These are phyloP conservation scores for Burhinus oedicnemus DNA, from an alignment of 2,113 vertebrate genomes.

Conservation along the genomic window DNA sequence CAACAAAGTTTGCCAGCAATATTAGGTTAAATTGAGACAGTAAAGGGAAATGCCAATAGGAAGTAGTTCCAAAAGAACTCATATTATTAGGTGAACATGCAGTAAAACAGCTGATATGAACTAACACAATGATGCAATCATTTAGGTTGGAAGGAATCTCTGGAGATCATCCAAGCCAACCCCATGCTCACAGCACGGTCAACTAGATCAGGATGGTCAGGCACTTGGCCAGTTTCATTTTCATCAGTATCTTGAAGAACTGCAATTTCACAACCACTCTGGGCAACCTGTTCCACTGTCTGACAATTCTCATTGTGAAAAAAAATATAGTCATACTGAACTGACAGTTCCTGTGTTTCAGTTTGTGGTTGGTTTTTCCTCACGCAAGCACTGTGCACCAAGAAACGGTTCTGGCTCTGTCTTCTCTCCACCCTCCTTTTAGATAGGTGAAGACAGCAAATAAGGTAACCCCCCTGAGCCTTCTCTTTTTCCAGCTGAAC, in stretches of 20 bases:
- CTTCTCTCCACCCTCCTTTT: not conserved
- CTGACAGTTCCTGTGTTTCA: not conserved
- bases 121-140: not conserved
- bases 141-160: not conserved
- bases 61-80: not conserved
- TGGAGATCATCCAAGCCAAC: not conserved
- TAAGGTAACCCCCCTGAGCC: not conserved
- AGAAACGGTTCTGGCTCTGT: not conserved
- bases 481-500: not conserved
- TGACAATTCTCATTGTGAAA: not conserved
- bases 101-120: not conserved
- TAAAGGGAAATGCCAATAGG: not conserved
- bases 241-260: not conserved
- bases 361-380: not conserved
- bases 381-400: not conserved
- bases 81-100: not conserved
- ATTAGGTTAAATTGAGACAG: not conserved
- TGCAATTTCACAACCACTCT: not conserved
- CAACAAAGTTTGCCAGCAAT: not conserved
- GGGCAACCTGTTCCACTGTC: not conserved
- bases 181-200: not conserved
- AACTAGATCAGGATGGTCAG: not conserved
- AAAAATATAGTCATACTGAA: not conserved
- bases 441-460: not conserved
- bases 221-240: not conserved